Percentiles rank a stretch among this genome's conserved stretches.
Evolutionary conservation across 2,113 vertebrate genomes (phyloP).

Genomic region (Larimichthys crocea): DNA sequence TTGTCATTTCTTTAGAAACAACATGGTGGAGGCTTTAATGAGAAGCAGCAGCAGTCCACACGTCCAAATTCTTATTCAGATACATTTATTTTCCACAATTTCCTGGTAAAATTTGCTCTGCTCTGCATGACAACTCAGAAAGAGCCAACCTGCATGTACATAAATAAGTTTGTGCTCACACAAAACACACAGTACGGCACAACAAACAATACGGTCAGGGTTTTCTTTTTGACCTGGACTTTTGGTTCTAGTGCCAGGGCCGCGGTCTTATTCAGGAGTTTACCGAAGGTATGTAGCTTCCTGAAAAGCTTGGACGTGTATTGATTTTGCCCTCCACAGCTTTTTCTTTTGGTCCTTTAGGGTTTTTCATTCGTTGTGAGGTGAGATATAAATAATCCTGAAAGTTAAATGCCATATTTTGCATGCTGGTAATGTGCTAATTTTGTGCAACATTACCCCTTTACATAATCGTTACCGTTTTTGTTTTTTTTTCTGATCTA

Average conservation of each 20-base stretch:
- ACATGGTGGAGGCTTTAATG: neutral
- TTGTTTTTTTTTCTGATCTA: neutral
- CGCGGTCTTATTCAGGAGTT: slow-evolving; percentile 12
- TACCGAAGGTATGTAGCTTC: slow-evolving; percentile 1
- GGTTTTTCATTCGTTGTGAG: neutral
- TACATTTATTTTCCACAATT: slow-evolving; percentile 4
- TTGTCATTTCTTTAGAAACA: slow-evolving; percentile 8
- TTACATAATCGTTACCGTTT: neutral
- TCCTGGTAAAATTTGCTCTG: neutral
- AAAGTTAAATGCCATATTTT: neutral
- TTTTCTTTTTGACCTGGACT: slow-evolving; percentile 7
- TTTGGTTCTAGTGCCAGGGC: neutral
- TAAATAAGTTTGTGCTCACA: neutral
- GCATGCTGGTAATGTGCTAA: slow-evolving; percentile 4
- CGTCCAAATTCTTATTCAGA: neutral
- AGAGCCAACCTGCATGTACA: slow-evolving; percentile 9
- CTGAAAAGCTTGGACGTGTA: neutral
- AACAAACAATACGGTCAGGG: neutral
- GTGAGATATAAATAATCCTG: neutral
- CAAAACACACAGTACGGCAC: neutral
- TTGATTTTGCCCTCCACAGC: neutral
- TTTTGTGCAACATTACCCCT: slow-evolving; percentile 17
- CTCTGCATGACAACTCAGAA: neutral
- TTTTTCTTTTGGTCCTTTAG: neutral
- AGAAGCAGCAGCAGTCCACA: neutral